Conservation (phyloP, 2,113 vertebrate genomes). For the Tenrec ecaudatus region DNA sequence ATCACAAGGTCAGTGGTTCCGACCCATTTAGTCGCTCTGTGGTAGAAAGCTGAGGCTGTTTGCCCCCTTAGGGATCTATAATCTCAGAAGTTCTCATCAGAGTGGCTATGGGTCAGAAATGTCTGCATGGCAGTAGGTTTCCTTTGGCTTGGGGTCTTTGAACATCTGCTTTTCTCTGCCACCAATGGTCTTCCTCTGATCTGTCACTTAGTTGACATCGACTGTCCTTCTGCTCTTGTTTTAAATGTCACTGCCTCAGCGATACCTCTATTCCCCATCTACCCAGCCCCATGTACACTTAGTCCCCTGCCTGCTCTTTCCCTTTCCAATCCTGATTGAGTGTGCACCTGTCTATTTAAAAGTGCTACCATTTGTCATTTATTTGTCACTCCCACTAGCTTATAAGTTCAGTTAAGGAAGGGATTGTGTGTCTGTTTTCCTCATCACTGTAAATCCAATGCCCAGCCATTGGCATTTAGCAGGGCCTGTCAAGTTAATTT, state of each 20-base stretch:
- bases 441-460: neutral
- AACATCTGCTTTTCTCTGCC: neutral
- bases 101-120: too few relatives aligned
- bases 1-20: too few relatives aligned
- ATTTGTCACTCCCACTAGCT: neutral
- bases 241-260: neutral
- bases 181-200: neutral
- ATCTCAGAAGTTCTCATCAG: too few relatives aligned
- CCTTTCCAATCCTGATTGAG: neutral
- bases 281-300: neutral
- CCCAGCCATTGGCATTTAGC: neutral
- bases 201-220: neutral
- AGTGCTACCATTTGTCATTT: neutral
- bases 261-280: neutral
- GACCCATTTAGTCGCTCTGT: too few relatives aligned
- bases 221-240: neutral
- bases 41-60: too few relatives aligned
- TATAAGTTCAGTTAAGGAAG: neutral
- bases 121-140: too few relatives aligned
- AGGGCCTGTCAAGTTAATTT: neutral
- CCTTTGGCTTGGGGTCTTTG: neutral
- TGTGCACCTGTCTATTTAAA: neutral
- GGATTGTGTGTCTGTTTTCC: neutral
- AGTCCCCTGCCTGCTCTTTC: neutral
- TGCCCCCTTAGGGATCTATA: too few relatives aligned